phyloP scores from a whole-genome alignment of 2,113 vertebrate genomes.

The Rhea pennata region DNA sequence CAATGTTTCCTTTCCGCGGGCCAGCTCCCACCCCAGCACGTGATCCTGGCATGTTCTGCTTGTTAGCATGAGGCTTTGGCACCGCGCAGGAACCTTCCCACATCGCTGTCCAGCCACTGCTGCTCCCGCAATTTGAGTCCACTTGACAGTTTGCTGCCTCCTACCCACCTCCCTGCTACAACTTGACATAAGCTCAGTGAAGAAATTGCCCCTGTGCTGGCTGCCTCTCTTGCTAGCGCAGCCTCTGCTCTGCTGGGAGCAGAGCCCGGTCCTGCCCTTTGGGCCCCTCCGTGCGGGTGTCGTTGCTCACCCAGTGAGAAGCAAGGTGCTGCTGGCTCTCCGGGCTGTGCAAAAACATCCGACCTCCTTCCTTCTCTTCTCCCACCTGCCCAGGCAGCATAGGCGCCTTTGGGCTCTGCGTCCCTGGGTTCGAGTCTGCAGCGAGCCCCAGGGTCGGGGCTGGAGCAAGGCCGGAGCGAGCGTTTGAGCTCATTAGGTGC shows the following conservation, averaged over 20 bases:
- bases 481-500: not conserved
- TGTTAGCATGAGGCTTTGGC: not conserved
- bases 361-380: not conserved
- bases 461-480: not conserved
- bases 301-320: no score
- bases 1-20: not conserved
- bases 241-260: not conserved
- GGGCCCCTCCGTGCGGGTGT: not conserved
- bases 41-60: not conserved
- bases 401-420: not conserved
- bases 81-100: not conserved
- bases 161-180: not conserved
- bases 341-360: not conserved
- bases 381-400: not conserved
- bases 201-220: not conserved
- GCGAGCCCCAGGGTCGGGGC: fast-evolving
- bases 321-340: not conserved
- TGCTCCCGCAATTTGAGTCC: not conserved
- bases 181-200: not conserved
- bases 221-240: not conserved
- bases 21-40: not conserved
- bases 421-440: not conserved
- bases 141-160: not conserved
- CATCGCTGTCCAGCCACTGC: not conserved
- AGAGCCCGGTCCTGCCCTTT: not conserved